Percentiles rank a stretch among this genome's conserved stretches.
phyloP scores from a whole-genome alignment of 1,140 invertebrate genomes.

The Platorchestia sp. region DNA sequence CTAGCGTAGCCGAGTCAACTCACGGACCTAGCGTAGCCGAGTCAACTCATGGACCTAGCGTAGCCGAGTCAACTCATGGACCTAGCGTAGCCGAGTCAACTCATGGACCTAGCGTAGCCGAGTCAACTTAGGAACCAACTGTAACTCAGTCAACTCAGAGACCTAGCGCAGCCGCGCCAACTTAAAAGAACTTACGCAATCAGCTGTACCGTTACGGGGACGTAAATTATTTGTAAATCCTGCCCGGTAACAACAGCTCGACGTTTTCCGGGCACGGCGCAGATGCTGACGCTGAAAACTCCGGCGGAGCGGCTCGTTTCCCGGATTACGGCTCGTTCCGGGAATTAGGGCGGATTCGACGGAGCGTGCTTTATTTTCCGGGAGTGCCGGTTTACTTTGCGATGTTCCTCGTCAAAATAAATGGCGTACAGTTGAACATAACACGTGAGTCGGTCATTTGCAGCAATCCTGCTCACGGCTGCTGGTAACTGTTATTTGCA shows the following conservation, averaged over 20 bases:
- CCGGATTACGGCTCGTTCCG: not conserved
- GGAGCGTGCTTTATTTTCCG: not conserved
- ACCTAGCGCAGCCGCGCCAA: too few species aligned
- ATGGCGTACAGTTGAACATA: not conserved
- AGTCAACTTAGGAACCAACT: too few species aligned
- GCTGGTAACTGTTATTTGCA: too few species aligned
- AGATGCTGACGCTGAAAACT: not conserved
- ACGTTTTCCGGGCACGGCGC: not conserved
- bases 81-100: too few species aligned
- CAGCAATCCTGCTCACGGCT: not conserved
- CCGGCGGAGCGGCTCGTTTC: not conserved
- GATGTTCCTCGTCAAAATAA: constrained; percentile 1
- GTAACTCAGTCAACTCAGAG: too few species aligned
- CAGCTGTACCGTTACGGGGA: too few species aligned
- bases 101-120: too few species aligned
- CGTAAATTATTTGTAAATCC: too few species aligned
- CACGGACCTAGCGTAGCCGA: too few species aligned
- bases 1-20: too few species aligned
- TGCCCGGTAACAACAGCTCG: not conserved
- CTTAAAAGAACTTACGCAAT: not conserved
- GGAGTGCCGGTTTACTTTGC: not conserved
- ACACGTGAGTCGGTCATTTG: not conserved
- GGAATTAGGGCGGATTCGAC: not conserved
- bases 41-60: too few species aligned
- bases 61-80: too few species aligned